A percentile compares a stretch with the other conserved stretches of the same genome.
phyloP scores from a whole-genome alignment of 2,888 invertebrate genomes.

The Chaitophorus viminalis region DNA sequence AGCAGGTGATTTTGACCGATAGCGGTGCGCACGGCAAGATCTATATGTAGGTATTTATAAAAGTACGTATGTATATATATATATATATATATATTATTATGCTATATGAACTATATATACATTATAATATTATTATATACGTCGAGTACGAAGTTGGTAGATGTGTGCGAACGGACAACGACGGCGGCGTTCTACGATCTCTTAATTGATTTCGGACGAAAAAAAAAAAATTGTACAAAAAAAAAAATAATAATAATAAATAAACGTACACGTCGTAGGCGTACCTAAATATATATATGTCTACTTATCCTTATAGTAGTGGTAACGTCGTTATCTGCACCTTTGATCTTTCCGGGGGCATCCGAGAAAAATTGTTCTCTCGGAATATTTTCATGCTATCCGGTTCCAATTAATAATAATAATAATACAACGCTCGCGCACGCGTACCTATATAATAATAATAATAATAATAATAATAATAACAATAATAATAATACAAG shows the following conservation, averaged over 20 bases:
- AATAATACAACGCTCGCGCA: background rate
- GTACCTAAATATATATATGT: background rate
- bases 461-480: too few species aligned
- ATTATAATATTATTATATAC: background rate
- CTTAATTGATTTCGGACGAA: slow-evolving; percentile 37
- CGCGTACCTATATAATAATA: background rate
- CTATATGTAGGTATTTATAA: too few species aligned
- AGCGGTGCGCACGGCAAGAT: background rate
- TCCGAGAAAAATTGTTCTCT: slow-evolving; percentile 56
- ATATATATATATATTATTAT: too few species aligned
- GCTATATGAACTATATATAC: too few species aligned
- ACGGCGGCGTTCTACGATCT: too few species aligned
- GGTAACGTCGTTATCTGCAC: slow-evolving; percentile 40
- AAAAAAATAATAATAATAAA: background rate
- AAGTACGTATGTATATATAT: too few species aligned
- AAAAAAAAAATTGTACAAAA: background rate
- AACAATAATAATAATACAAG: too few species aligned
- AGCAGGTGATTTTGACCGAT: slow-evolving; percentile 49
- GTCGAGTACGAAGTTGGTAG: background rate
- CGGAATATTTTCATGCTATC: slow-evolving; percentile 51
- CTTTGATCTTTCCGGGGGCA: slow-evolving; percentile 53
- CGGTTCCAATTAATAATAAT: slow-evolving; percentile 60
- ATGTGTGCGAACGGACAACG: slow-evolving; percentile 8
- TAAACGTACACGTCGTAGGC: background rate
- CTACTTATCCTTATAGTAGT: background rate